Percentiles rank a stretch among this genome's conserved stretches.
Evolutionary conservation across 2,113 vertebrate species (phyloP).

Genomic region (Carettochelys insculpta): DNA sequence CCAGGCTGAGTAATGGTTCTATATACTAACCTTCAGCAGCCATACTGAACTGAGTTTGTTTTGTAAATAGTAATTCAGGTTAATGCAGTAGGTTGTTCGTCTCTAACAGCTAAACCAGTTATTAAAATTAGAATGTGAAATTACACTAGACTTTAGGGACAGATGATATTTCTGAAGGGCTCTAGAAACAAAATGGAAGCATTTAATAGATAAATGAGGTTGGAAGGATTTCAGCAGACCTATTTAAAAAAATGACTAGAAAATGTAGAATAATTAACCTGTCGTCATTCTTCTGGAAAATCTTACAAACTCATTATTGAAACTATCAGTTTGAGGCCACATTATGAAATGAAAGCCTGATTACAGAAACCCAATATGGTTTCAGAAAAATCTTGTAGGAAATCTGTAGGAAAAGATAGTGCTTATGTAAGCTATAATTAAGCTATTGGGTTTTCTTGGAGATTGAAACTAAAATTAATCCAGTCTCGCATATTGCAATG

Average conservation of each 20-base stretch:
- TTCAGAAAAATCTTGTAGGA: background rate
- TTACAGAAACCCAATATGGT: background rate
- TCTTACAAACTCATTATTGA: background rate
- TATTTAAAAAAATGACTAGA: background rate
- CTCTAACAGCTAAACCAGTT: background rate
- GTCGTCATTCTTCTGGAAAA: background rate
- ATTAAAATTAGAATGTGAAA: background rate
- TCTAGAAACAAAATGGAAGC: background rate
- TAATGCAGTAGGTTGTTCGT: background rate
- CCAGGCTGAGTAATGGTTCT: background rate
- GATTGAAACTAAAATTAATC: slow-evolving; percentile 9
- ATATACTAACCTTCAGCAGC: background rate
- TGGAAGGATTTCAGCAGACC: background rate
- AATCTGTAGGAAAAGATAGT: background rate
- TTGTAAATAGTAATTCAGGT: background rate
- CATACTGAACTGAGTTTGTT: background rate
- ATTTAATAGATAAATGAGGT: background rate
- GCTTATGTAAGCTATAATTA: background rate
- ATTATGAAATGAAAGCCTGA: background rate
- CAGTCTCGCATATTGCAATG: background rate
- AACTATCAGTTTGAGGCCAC: background rate
- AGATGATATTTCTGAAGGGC: background rate
- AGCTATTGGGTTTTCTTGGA: background rate
- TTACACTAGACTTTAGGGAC: background rate
- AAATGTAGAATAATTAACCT: background rate